Percentiles rank a stretch among this genome's conserved stretches.
Conservation (phyloP, 2,797 vertebrate species). For the Muraenolepis orangiensis region DNA sequence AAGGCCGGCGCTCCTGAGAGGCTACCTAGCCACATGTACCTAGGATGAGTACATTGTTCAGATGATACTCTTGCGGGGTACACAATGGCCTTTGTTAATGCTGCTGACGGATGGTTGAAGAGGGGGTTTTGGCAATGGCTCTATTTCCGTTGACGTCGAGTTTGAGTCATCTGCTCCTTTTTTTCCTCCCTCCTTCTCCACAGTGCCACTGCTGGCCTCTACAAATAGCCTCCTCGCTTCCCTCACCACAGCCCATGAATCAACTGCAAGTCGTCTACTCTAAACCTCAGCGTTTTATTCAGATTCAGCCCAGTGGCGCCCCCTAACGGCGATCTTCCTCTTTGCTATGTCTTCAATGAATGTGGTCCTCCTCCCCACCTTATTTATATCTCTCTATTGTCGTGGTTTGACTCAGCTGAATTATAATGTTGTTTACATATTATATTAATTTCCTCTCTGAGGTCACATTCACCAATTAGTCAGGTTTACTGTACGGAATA, state of each 20-base stretch:
- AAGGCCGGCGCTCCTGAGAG: not conserved
- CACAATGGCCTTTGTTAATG: not conserved
- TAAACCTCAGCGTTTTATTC: not conserved
- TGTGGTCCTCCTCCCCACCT: not conserved
- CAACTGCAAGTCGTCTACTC: not conserved
- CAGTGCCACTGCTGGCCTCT: not conserved
- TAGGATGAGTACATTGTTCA: not conserved
- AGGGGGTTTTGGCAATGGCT: not conserved
- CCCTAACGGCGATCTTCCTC: not conserved
- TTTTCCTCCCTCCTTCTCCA: not conserved
- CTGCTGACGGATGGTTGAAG: not conserved
- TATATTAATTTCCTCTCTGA: not conserved
- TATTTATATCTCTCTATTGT: not conserved
- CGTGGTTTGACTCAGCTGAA: not conserved
- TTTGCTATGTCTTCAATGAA: not conserved
- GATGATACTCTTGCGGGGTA: not conserved
- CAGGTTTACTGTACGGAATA: not conserved
- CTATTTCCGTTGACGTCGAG: not conserved
- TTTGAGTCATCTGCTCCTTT: not conserved
- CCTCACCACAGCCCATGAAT: not conserved
- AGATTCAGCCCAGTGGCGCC: not conserved
- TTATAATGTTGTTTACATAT: not conserved
- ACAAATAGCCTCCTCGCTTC: not conserved
- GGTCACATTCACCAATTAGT: not conserved
- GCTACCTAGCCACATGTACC: too few relatives aligned